A percentile compares a stretch with the other conserved stretches of the same genome.
These are phyloP conservation scores for Nycteola revayana DNA, from an alignment of 2,888 invertebrate species.

Conservation along the genomic window DNA sequence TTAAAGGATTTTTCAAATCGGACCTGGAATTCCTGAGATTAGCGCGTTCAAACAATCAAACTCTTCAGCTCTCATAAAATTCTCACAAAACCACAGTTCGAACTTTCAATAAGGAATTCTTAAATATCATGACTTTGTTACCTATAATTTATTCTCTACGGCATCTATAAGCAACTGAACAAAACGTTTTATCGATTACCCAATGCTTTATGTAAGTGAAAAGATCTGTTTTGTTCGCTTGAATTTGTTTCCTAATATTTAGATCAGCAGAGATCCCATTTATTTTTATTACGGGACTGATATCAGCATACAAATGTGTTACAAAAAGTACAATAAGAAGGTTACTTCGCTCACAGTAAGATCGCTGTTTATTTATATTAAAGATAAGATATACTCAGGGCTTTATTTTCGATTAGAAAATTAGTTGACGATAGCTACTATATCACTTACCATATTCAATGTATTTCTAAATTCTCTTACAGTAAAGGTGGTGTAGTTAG, in stretches of 20 bases:
- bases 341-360: conserved; percentile 37
- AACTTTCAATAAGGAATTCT: no score
- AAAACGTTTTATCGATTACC: conserved; percentile 15
- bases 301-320: conserved; percentile 68
- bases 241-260: conserved; percentile 66
- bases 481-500: no score
- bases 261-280: conserved; percentile 62
- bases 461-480: no score
- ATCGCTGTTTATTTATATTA: conserved; percentile 20
- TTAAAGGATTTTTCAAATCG: no score
- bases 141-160: no score
- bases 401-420: conserved; percentile 27
- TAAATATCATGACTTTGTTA: no score
- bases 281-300: conserved; percentile 64
- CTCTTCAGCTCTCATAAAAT: no score
- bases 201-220: conserved; percentile 26
- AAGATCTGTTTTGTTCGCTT: conserved; percentile 41
- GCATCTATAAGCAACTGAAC: neutral
- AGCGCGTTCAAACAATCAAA: no score
- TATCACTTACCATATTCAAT: no score
- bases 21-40: no score
- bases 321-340: conserved; percentile 52
- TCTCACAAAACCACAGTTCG: no score
- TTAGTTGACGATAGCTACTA: no score
- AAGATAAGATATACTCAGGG: conserved; percentile 13